Evolutionary conservation across 2,797 vertebrate species (phyloP).

Genomic region (Hyperoplus immaculatus): DNA sequence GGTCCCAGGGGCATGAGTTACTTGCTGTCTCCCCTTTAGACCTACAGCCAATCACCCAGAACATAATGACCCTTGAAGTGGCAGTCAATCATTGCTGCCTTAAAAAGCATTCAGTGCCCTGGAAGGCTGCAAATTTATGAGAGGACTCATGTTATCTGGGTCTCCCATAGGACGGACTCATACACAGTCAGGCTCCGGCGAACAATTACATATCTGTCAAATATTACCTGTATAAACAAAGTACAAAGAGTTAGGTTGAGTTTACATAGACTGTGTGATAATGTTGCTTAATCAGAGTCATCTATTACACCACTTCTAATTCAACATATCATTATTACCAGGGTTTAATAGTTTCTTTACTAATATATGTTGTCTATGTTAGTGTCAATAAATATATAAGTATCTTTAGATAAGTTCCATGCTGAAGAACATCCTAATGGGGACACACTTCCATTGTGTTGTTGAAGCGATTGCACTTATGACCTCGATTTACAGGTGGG

Average conservation of each 20-base stretch:
- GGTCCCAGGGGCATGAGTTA: conserved; percentile 68
- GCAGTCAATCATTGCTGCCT: conserved; percentile 67
- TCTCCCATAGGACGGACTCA: conserved; percentile 41
- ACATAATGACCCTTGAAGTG: conserved; percentile 69
- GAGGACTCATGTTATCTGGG: conserved; percentile 55
- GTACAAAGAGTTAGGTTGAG: conserved; percentile 10
- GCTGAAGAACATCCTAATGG: neutral
- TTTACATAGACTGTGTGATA: conserved; percentile 6
- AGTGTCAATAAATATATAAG: neutral
- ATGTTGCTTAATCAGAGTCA: conserved; percentile 4
- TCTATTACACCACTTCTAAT: conserved; percentile 12
- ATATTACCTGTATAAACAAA: conserved; percentile 17
- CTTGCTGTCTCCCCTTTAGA: conserved; percentile 57
- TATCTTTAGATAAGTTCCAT: neutral
- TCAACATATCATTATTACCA: conserved; percentile 20
- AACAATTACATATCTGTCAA: conserved; percentile 32
- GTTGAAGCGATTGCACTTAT: neutral
- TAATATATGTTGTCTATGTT: neutral
- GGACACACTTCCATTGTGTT: neutral
- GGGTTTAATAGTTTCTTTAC: neutral
- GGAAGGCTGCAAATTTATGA: conserved; percentile 65
- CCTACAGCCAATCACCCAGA: conserved; percentile 64
- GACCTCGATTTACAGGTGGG: neutral
- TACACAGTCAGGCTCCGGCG: conserved; percentile 30
- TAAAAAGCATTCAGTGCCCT: conserved; percentile 50